Evolutionary conservation across 2,113 vertebrate species (phyloP).

Genomic region (Coturnix japonica): DNA sequence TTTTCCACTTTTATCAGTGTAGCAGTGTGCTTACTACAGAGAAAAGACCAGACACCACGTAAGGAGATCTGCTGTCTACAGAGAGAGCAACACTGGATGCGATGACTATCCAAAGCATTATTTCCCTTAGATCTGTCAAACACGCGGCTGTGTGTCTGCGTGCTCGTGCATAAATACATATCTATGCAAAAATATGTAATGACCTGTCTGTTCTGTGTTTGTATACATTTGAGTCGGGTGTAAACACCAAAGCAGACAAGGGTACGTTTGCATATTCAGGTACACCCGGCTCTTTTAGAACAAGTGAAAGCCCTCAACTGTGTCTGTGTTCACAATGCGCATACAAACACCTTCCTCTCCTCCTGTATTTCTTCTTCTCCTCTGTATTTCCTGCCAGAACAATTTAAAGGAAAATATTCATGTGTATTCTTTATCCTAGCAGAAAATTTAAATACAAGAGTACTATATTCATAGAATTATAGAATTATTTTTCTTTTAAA

Average conservation of each 20-base stretch:
- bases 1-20: background rate
- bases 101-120: background rate
- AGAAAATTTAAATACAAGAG: background rate
- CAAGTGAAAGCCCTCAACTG: background rate
- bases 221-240: conserved; percentile 41
- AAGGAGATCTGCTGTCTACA: conserved; percentile 3
- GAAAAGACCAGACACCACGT: background rate
- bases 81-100: background rate
- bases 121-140: conserved; percentile 60
- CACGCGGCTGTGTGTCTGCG: background rate
- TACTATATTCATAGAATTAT: background rate
- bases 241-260: conserved; percentile 58
- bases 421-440: background rate
- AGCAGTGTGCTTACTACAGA: background rate
- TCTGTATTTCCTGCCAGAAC: background rate
- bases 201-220: conserved; percentile 56
- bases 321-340: rapidly evolving
- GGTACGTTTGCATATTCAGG: conserved; percentile 9
- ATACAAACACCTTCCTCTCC: background rate
- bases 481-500: background rate
- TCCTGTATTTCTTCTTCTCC: background rate
- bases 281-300: background rate
- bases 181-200: conserved; percentile 63
- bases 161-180: conserved; percentile 51
- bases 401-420: background rate